Conservation (phyloP, 2,113 vertebrate genomes). For the Laticauda laticaudata region DNA sequence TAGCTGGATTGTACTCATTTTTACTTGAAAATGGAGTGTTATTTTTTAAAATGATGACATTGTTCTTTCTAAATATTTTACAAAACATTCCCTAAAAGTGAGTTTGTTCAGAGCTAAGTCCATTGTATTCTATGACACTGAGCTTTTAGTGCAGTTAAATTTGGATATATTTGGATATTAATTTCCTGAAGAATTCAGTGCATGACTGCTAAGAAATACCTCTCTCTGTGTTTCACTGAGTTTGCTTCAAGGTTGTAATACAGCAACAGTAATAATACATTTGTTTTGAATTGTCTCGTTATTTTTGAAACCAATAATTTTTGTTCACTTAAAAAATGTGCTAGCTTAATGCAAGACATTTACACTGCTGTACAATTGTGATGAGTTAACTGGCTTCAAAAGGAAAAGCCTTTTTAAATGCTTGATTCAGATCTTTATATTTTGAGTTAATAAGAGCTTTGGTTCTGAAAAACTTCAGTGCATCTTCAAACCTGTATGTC, state of each 20-base stretch:
- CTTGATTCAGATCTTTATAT: constrained; percentile 29
- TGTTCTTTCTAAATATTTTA: neutral
- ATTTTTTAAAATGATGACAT: neutral
- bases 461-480: constrained; percentile 37
- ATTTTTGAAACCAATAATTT: neutral
- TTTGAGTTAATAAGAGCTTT: neutral
- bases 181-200: too few species aligned
- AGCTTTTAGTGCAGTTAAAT: neutral
- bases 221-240: neutral
- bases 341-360: neutral
- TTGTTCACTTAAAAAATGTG: neutral
- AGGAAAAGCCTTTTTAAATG: constrained; percentile 33
- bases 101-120: neutral
- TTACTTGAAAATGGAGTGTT: neutral
- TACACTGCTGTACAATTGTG: neutral
- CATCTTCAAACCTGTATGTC: constrained; percentile 12
- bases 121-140: neutral
- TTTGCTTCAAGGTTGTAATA: neutral
- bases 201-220: neutral
- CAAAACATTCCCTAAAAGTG: neutral
- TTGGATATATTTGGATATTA: neutral
- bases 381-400: neutral
- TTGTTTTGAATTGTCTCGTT: neutral
- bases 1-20: neutral
- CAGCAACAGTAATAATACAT: neutral